Percentiles rank a stretch among this genome's conserved stretches.
These are phyloP conservation scores for Andrena bicolor DNA, from an alignment of 2,888 invertebrate genomes.

Conservation along the genomic window DNA sequence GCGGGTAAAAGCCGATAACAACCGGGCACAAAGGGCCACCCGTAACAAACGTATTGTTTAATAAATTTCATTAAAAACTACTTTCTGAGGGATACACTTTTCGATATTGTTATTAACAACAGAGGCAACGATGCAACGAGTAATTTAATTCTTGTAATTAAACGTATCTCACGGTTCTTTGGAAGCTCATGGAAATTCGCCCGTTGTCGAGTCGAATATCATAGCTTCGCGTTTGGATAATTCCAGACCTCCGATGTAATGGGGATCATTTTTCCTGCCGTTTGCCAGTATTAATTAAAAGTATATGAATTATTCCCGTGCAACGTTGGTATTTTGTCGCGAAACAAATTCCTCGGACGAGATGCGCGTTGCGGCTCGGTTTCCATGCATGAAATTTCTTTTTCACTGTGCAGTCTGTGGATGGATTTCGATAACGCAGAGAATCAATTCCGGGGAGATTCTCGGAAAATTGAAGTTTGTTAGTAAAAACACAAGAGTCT, in stretches of 20 bases:
- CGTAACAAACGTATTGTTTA: conserved; percentile 28
- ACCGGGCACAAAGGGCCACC: conserved; percentile 17
- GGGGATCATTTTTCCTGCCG: conserved; percentile 28
- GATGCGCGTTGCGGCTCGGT: no score
- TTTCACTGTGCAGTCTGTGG: no score
- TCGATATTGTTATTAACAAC: conserved; percentile 13
- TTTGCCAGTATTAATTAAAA: conserved; percentile 8
- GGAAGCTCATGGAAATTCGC: conserved; percentile 10
- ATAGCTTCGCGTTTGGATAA: conserved; percentile 7
- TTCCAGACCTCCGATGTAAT: conserved; percentile 13
- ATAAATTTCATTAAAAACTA: conserved; percentile 39
- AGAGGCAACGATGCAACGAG: not conserved
- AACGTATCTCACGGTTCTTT: not conserved
- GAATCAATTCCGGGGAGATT: no score
- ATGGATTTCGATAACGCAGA: no score
- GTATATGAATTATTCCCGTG: conserved; percentile 21
- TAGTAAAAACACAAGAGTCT: no score
- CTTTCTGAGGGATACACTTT: not conserved
- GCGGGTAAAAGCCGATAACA: conserved; percentile 43
- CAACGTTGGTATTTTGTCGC: not conserved
- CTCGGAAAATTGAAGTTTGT: no score
- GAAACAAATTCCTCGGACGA: no score
- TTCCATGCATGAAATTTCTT: no score
- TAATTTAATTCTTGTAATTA: no score
- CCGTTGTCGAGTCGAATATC: conserved; percentile 19